phyloP scores from a whole-genome alignment of 2,797 vertebrate genomes.

The Urophycis tenuis region DNA sequence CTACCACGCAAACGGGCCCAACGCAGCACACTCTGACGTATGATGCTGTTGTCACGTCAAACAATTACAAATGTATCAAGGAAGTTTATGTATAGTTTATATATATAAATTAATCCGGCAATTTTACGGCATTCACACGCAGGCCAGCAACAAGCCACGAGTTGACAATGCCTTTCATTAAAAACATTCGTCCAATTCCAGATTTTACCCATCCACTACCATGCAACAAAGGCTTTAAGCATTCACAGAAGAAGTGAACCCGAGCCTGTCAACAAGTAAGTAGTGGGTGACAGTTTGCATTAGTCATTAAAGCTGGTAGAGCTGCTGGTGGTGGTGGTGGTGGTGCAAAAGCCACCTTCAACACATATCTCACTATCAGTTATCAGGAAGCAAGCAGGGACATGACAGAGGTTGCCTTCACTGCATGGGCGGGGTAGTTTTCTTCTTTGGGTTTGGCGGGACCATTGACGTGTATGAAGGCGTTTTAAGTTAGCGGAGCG shows the following conservation, averaged over 20 bases:
- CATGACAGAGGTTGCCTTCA: slow-evolving; percentile 16
- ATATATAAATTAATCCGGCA: background rate
- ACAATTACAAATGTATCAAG: background rate
- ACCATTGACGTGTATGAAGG: slow-evolving; percentile 12
- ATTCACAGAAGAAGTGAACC: background rate
- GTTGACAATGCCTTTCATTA: background rate
- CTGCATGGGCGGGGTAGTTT: slow-evolving; percentile 38
- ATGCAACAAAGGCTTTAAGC: background rate
- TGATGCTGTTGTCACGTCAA: too few relatives aligned
- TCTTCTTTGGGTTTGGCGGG: slow-evolving; percentile 18
- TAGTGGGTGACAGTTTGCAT: slow-evolving; percentile 3
- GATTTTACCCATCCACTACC: background rate
- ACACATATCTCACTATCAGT: slow-evolving; percentile 10
- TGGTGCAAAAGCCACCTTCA: slow-evolving; percentile 12
- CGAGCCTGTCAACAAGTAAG: background rate
- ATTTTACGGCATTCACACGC: background rate
- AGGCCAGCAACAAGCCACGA: background rate
- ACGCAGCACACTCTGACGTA: too few relatives aligned
- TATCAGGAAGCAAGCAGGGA: slow-evolving; percentile 32
- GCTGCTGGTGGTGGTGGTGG: background rate
- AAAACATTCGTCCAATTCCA: background rate
- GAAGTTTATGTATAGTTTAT: too few relatives aligned
- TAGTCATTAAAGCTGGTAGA: slow-evolving; percentile 12
- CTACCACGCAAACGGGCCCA: too few relatives aligned
- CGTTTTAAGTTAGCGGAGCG: background rate